Conservation (phyloP, 2,888 invertebrate genomes). For the Rhagonycha lutea region DNA sequence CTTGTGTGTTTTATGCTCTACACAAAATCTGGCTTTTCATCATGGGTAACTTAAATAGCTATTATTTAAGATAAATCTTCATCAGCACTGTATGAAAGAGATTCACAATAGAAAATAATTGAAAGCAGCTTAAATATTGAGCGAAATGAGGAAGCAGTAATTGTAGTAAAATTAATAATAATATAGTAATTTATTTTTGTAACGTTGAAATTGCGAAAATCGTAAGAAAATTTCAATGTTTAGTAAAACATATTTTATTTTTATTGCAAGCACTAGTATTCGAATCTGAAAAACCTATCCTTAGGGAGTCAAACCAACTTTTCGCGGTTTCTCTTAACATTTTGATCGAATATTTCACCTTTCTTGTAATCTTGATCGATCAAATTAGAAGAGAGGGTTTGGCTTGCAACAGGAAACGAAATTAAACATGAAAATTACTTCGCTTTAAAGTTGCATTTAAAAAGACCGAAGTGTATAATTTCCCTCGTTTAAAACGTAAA, state of each 20-base stretch:
- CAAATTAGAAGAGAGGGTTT: background rate
- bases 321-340: background rate
- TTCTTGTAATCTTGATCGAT: background rate
- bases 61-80: no score
- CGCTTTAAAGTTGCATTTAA: background rate
- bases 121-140: no score
- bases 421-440: background rate
- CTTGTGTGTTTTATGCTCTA: no score
- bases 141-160: no score
- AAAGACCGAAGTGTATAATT: background rate
- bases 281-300: background rate
- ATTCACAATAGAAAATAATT: no score
- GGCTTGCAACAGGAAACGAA: background rate
- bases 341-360: background rate
- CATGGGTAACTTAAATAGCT: no score
- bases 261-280: background rate
- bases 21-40: no score
- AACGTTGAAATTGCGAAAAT: background rate
- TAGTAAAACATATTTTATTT: background rate
- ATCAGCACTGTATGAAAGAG: no score
- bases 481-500: background rate
- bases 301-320: background rate
- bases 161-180: no score
- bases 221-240: background rate
- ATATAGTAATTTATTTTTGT: background rate